Evolutionary conservation across 2,113 vertebrate species (phyloP).

Genomic region (Trochalopteron elliotii): DNA sequence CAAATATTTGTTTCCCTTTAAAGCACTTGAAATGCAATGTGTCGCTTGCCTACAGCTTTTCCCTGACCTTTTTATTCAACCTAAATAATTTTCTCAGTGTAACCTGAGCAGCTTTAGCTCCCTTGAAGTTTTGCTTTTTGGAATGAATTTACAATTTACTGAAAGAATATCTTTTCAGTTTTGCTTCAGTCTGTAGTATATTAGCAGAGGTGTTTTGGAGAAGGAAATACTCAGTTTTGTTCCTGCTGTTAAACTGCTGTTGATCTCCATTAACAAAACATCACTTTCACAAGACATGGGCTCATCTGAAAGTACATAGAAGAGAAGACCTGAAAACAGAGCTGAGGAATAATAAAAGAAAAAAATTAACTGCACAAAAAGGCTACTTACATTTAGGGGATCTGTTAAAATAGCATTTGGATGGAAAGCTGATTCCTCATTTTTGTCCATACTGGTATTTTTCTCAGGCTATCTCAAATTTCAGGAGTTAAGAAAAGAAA

Average conservation of each 20-base stretch:
- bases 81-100: background rate
- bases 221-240: slow-evolving; percentile 6
- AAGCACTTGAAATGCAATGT: background rate
- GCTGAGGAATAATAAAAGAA: slow-evolving; percentile 26
- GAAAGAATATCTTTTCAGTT: background rate
- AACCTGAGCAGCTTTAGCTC: background rate
- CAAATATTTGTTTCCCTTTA: slow-evolving; percentile 41
- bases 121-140: slow-evolving; percentile 8
- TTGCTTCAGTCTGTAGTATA: slow-evolving; percentile 1
- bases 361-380: slow-evolving; percentile 26
- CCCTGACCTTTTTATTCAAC: slow-evolving; percentile 4
- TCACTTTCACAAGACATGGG: background rate
- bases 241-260: slow-evolving; percentile 25
- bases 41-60: background rate
- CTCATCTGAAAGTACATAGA: background rate
- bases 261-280: slow-evolving; percentile 4
- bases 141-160: background rate
- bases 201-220: slow-evolving; percentile 10
- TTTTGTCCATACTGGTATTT: slow-evolving; percentile 35
- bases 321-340: slow-evolving; percentile 10
- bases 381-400: slow-evolving; percentile 36
- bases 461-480: slow-evolving; percentile 56
- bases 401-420: slow-evolving; percentile 42
- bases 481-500: slow-evolving; percentile 34
- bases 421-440: slow-evolving; percentile 30